These are phyloP conservation scores for Suricata suricatta DNA, from an alignment of 2,113 vertebrate species.

Conservation along the genomic window DNA sequence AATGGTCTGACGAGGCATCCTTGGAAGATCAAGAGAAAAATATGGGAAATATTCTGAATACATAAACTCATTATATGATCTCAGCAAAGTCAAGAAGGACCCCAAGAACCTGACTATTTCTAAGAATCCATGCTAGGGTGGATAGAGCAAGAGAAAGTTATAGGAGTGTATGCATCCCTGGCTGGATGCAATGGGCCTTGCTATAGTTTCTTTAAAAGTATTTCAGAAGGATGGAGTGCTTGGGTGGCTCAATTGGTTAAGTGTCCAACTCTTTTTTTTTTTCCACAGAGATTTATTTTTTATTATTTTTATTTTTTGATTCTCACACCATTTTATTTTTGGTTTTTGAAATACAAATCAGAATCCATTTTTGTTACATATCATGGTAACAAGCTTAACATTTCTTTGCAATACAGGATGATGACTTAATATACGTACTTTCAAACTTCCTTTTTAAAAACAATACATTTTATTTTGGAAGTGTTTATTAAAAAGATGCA, in stretches of 20 bases:
- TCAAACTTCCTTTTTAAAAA: conserved; percentile 20
- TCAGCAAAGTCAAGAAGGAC: neutral
- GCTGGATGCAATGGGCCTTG: too few species aligned
- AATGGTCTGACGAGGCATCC: neutral
- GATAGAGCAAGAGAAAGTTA: neutral
- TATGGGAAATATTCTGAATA: neutral
- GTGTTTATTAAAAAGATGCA: neutral
- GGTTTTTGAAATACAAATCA: conserved; percentile 54
- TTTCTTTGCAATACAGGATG: conserved; percentile 48
- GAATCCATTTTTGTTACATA: conserved; percentile 55
- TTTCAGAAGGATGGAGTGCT: neutral
- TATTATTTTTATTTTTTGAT: too few species aligned
- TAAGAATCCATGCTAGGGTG: neutral
- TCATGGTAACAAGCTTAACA: neutral
- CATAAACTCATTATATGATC: neutral
- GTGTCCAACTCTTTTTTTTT: too few species aligned
- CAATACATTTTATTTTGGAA: conserved; percentile 20
- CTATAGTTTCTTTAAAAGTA: neutral
- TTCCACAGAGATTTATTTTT: too few species aligned
- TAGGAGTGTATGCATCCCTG: neutral
- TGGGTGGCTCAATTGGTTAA: too few species aligned
- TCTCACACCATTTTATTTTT: conserved; percentile 60
- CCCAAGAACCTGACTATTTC: neutral
- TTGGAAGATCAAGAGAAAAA: neutral
- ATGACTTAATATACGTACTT: conserved; percentile 6